Base-by-base conservation (phyloP, 1,140 invertebrate species). In the Himalopsyche phryganea region DNA sequence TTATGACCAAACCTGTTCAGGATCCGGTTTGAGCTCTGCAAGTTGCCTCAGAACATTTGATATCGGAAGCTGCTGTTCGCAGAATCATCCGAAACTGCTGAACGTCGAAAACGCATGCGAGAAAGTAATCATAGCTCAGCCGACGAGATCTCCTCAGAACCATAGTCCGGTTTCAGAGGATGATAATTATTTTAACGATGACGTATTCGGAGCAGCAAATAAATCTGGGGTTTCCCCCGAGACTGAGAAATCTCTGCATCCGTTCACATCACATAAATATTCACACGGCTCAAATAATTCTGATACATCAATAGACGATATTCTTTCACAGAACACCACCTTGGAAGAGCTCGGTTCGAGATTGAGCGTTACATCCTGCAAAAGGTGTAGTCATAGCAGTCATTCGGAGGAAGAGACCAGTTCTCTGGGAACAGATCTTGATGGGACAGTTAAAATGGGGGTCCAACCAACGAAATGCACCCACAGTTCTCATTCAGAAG, bases 401-500 rank as follows among this genome's bases (percentile, higher is more conserved):
- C 84, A 86, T 68, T 85, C 83, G 0, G 84, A 86, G 69, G 84
- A 87, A 66, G 83, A 85, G 67, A 81, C 79, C 6, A 82, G 81
- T 64, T 82, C 84, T 6, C 79, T 85, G 66, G 84, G 83, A 15
- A 86, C 87, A 0, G 88, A 87, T 63, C 74, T 89, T 9, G 87
- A 89, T 71, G 89, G 87, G 14, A 91, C 88, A 0, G 88, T 90
- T 0, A 83, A 87, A 69, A 85, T 88, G 66, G 87, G 85, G 4
- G 71, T 89, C 5, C 86, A 87, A 68, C 86, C 85, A 49, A 87
- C 87, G 60, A 78, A 89, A 81, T 84, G 88, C 73, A 79, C 86
- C 48, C 81, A 88, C 71, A 83, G 88, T 71, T 90, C 88, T 0
- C 87, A 90, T 68, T 89, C 88, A 14, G 89, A 90, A 69, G 88